Conservation (phyloP, 2,888 invertebrate genomes). For the Leptinotarsa tumamoca region DNA sequence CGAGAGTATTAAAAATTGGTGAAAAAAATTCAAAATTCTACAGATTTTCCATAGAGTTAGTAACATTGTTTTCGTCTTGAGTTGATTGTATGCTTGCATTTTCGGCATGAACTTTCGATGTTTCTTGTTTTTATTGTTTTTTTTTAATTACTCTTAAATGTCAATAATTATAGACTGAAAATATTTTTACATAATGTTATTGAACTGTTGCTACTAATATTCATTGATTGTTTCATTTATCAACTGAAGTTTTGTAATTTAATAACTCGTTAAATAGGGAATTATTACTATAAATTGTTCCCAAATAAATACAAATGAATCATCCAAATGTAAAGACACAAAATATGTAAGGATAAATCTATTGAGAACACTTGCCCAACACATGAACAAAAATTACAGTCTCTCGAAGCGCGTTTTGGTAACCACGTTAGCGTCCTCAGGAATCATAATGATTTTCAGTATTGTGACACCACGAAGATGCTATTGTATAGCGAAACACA, state of each 20-base stretch:
- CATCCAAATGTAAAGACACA: too few species aligned
- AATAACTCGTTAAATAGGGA: constrained; percentile 2
- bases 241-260: neutral
- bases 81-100: constrained; percentile 45
- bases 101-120: constrained; percentile 54
- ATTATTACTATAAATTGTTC: neutral
- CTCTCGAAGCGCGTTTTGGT: too few species aligned
- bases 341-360: too few species aligned
- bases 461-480: too few species aligned
- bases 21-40: constrained; percentile 56
- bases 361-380: too few species aligned
- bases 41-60: constrained; percentile 42
- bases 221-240: constrained; percentile 26
- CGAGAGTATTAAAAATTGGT: constrained; percentile 37
- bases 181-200: constrained; percentile 59
- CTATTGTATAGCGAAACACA: too few species aligned
- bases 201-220: constrained; percentile 50
- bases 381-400: too few species aligned
- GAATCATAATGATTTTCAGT: too few species aligned
- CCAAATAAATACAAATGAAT: constrained; percentile 7
- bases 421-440: too few species aligned
- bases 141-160: constrained; percentile 44
- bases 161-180: constrained; percentile 60
- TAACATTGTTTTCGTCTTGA: constrained; percentile 15
- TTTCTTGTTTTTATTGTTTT: constrained; percentile 43